Percentiles rank a stretch among this genome's conserved stretches.
These are phyloP conservation scores for Bufotes viridis DNA, from an alignment of 2,797 vertebrate species.

Conservation along the genomic window DNA sequence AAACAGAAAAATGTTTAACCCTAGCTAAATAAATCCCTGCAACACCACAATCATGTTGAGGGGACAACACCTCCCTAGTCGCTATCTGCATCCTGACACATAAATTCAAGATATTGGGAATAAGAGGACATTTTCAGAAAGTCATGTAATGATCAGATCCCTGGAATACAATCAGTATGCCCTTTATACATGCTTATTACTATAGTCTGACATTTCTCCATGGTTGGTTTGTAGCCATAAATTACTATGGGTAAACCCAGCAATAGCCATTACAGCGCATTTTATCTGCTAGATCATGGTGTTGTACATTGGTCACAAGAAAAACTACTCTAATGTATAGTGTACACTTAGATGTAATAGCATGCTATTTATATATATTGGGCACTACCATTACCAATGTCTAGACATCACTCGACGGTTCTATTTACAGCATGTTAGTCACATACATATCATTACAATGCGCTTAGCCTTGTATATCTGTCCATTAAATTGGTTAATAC, in stretches of 20 bases:
- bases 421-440: background rate
- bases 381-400: background rate
- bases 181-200: constrained; percentile 1
- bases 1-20: too few species aligned
- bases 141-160: background rate
- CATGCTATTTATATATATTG: background rate
- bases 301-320: background rate
- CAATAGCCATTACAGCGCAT: background rate
- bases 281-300: background rate
- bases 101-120: background rate
- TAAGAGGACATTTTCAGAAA: background rate
- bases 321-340: background rate
- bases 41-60: too few species aligned
- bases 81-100: background rate
- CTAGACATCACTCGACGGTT: background rate
- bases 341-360: background rate
- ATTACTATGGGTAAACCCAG: background rate
- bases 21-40: too few species aligned
- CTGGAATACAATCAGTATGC: background rate
- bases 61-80: too few species aligned
- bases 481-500: too few species aligned
- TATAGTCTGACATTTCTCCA: background rate
- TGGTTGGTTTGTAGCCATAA: constrained; percentile 4
- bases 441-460: background rate
- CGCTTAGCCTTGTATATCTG: background rate